Conservation (phyloP, 2,888 invertebrate species). For the Himalopsyche kuldschensis region DNA sequence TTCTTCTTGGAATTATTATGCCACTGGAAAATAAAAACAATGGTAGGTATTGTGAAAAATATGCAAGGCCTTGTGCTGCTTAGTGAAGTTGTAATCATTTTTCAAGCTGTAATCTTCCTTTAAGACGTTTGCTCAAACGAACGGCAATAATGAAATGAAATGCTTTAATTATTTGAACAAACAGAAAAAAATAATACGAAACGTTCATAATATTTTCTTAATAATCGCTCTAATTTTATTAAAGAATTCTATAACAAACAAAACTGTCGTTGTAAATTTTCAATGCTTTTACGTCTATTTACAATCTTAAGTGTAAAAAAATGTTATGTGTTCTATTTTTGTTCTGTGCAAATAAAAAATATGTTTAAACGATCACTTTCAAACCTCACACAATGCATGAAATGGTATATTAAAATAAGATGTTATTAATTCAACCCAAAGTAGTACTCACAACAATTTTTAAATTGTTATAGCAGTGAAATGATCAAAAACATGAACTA, state of each 20-base stretch:
- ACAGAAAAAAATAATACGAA: not conserved
- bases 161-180: not conserved
- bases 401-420: too few species aligned
- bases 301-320: too few species aligned
- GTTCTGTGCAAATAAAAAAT: too few species aligned
- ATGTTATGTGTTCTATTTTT: too few species aligned
- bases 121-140: not conserved
- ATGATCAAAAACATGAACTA: too few species aligned
- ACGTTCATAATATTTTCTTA: not conserved
- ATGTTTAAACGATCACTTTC: too few species aligned
- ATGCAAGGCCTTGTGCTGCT: not conserved
- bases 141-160: not conserved
- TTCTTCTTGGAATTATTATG: not conserved
- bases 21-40: not conserved
- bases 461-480: too few species aligned
- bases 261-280: too few species aligned
- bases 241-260: not conserved
- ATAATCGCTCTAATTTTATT: not conserved
- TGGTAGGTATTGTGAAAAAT: not conserved
- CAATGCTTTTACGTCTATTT: too few species aligned
- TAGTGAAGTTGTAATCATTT: slow-evolving; percentile 9
- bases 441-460: too few species aligned
- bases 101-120: slow-evolving; percentile 7
- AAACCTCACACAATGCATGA: too few species aligned
- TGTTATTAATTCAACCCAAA: too few species aligned